Evolutionary conservation across 2,797 vertebrate genomes (phyloP).

Genomic region (Lagocephalus sceleratus): DNA sequence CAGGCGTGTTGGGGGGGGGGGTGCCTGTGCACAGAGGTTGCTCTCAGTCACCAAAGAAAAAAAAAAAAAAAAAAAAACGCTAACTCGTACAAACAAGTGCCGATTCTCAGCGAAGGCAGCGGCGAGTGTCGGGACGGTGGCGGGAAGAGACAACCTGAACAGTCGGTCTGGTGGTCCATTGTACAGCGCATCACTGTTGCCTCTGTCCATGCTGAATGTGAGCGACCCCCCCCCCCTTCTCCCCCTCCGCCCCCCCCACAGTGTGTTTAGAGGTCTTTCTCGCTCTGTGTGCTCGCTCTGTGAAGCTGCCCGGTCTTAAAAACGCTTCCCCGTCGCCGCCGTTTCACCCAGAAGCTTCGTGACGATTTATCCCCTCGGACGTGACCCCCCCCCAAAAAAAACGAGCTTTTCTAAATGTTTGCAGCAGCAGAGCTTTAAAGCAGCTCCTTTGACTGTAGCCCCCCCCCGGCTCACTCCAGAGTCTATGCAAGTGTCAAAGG

Average conservation of each 20-base stretch:
- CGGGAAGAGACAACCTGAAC: background rate
- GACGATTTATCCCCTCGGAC: too few species aligned
- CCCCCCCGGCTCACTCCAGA: too few species aligned
- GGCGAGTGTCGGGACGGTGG: background rate
- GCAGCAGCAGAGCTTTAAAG: too few species aligned
- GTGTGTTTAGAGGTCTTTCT: too few species aligned
- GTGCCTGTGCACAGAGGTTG: slow-evolving; percentile 25
- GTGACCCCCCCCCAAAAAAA: too few species aligned
- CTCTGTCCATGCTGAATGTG: slow-evolving; percentile 74
- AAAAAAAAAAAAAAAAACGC: slow-evolving; percentile 59
- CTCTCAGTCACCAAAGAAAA: slow-evolving; percentile 64
- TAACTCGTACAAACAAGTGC: slow-evolving; percentile 64
- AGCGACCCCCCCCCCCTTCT: slow-evolving; percentile 33
- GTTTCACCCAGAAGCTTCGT: too few species aligned
- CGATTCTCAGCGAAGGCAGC: slow-evolving; percentile 25
- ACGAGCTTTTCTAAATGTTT: too few species aligned
- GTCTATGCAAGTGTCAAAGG: too few species aligned
- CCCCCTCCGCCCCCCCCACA: background rate
- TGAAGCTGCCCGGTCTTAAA: slow-evolving; percentile 21
- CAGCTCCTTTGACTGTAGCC: too few species aligned
- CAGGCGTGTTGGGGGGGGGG: slow-evolving; percentile 1
- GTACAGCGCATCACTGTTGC: slow-evolving; percentile 66
- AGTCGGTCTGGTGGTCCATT: slow-evolving; percentile 3
- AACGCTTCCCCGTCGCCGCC: too few species aligned
- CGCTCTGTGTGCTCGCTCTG: too few species aligned